These are phyloP conservation scores for Antechinus stuartii DNA, from an alignment of 2,113 vertebrate genomes.

Conservation along the genomic window DNA sequence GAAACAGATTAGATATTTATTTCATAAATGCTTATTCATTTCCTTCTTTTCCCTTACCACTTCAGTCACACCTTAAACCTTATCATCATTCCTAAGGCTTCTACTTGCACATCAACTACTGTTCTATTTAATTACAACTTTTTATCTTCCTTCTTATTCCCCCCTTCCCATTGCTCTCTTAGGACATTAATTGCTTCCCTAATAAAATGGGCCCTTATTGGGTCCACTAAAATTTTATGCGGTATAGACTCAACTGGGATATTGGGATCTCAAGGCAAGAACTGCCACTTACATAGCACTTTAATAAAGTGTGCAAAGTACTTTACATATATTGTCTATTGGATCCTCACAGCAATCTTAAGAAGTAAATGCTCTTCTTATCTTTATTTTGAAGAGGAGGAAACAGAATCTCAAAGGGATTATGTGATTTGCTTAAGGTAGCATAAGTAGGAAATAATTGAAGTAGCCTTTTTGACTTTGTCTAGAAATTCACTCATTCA, in stretches of 20 bases:
- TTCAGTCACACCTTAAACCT: no score
- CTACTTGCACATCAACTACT: no score
- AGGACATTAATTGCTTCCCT: background rate
- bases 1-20: no score
- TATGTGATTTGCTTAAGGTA: background rate
- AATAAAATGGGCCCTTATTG: background rate
- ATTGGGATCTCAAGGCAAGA: background rate
- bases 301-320: background rate
- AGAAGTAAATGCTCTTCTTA: background rate
- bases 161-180: background rate
- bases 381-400: background rate
- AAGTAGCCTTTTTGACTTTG: no score
- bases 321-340: background rate
- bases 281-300: background rate
- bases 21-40: no score
- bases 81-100: no score
- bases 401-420: background rate
- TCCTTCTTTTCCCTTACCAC: no score
- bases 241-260: background rate
- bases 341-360: background rate
- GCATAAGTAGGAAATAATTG: no score
- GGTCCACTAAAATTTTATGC: background rate
- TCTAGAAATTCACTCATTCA: background rate
- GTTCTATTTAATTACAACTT: background rate
- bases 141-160: background rate